These are phyloP conservation scores for Hycleus cichorii DNA, from an alignment of 1,140 invertebrate species.

Conservation along the genomic window DNA sequence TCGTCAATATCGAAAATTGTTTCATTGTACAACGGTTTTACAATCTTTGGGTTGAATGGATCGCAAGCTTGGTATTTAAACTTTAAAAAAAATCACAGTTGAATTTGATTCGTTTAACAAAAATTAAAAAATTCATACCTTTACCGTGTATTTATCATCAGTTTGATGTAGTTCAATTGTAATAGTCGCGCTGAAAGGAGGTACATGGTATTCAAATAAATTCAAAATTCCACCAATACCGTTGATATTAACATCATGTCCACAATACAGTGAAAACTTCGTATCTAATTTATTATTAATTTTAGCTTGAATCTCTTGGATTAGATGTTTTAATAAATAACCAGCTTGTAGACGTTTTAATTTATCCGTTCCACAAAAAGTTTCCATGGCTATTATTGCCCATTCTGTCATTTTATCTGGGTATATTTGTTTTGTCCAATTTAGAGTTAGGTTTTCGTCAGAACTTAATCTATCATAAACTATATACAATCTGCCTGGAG, in stretches of 20 bases:
- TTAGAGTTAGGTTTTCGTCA: constrained; percentile 42
- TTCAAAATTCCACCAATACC: constrained; percentile 56
- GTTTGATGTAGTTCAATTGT: constrained; percentile 27
- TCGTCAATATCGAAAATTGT: no score
- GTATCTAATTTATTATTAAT: constrained; percentile 41
- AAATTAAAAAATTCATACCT: constrained; percentile 3
- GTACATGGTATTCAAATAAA: constrained; percentile 54
- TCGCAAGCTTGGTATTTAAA: constrained; percentile 31
- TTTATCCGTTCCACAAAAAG: neutral
- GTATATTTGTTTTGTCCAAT: constrained; percentile 55
- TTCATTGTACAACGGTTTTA: no score
- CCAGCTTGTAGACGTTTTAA: constrained; percentile 18
- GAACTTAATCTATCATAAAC: neutral
- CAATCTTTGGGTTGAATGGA: constrained; percentile 5
- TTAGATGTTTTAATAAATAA: constrained; percentile 53
- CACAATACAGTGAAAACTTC: constrained; percentile 60
- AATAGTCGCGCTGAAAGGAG: constrained; percentile 48
- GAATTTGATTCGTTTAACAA: neutral
- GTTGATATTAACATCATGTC: constrained; percentile 66
- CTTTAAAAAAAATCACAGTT: constrained; percentile 18
- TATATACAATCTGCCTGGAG: constrained; percentile 20
- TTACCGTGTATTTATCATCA: constrained; percentile 19
- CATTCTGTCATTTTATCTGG: constrained; percentile 41
- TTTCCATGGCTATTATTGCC: neutral
- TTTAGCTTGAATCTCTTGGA: constrained; percentile 49